These are phyloP conservation scores for Ceratina japonica DNA, from an alignment of 1,140 invertebrate genomes.

Conservation along the genomic window DNA sequence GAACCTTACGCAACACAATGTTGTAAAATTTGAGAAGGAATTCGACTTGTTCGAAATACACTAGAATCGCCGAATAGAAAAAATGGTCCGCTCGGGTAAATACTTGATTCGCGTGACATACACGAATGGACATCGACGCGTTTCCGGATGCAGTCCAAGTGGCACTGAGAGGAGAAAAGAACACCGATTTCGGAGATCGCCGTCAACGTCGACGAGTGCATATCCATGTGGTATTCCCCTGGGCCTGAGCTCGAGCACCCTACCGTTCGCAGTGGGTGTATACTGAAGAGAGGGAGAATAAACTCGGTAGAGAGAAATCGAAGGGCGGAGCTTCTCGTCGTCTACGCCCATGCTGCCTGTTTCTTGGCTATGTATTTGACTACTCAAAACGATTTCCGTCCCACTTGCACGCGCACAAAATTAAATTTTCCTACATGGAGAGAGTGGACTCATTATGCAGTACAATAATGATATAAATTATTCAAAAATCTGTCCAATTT, in stretches of 20 bases:
- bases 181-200: slow-evolving; percentile 33
- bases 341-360: slow-evolving; percentile 39
- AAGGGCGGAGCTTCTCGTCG: slow-evolving; percentile 38
- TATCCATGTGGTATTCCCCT: neutral
- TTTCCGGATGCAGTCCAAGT: slow-evolving; percentile 56
- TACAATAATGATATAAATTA: too few relatives aligned
- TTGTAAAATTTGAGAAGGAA: too few relatives aligned
- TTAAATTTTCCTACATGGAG: neutral
- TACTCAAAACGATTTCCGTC: too few relatives aligned
- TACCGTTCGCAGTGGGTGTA: slow-evolving; percentile 40
- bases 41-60: too few relatives aligned
- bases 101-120: neutral
- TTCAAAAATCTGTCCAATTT: too few relatives aligned
- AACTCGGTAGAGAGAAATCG: neutral
- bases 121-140: slow-evolving; percentile 7
- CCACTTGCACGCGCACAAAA: too few relatives aligned
- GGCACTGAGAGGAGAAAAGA: slow-evolving; percentile 55
- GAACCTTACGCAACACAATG: too few relatives aligned
- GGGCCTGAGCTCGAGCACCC: neutral
- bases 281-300: neutral
- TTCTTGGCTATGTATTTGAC: neutral
- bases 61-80: too few relatives aligned
- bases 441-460: neutral
- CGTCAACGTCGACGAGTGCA: neutral
- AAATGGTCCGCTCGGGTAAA: too few relatives aligned